Percentiles rank a stretch among this genome's conserved stretches.
Conservation (phyloP, 1,140 invertebrate genomes). For the Asbolus verrucosus region DNA sequence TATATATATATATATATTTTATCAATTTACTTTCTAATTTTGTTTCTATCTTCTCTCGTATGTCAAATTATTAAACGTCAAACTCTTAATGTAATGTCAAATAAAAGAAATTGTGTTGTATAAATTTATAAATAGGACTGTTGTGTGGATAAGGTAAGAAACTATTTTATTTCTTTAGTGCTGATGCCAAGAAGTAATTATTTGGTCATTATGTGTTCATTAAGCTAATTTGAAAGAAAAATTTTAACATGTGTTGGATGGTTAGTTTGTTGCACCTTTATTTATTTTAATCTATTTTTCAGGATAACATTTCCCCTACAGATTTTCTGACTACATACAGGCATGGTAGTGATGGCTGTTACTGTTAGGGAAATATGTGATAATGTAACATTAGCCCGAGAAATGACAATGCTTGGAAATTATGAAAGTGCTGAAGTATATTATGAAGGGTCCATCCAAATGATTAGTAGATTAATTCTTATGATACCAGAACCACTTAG, state of each 20-base stretch:
- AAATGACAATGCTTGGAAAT: conserved; percentile 94
- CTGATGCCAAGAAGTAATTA: background rate
- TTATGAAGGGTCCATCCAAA: conserved; percentile 93
- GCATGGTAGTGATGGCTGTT: conserved; percentile 75
- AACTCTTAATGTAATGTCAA: conserved; percentile 3
- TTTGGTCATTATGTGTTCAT: background rate
- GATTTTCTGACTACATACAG: conserved; percentile 9
- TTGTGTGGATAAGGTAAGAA: conserved; percentile 4
- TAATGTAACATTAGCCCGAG: conserved; percentile 92
- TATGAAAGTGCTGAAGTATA: conserved; percentile 96
- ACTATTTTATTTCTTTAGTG: background rate
- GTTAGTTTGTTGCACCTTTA: background rate
- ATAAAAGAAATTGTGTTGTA: background rate
- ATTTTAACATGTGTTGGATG: conserved; percentile 9
- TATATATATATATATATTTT: background rate
- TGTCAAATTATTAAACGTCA: conserved; percentile 12
- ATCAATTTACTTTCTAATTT: background rate
- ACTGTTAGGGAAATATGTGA: conserved; percentile 90
- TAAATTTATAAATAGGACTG: background rate
- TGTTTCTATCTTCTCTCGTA: background rate
- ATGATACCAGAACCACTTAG: conserved; percentile 83
- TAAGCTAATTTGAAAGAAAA: background rate
- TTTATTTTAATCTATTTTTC: background rate
- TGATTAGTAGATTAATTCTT: conserved; percentile 86
- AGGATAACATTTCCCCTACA: conserved; percentile 1